Evolutionary conservation across 2,888 invertebrate species (phyloP), one percentile per base, ranked within the genome.

Genomic region (Anticlea derivata): DNA sequence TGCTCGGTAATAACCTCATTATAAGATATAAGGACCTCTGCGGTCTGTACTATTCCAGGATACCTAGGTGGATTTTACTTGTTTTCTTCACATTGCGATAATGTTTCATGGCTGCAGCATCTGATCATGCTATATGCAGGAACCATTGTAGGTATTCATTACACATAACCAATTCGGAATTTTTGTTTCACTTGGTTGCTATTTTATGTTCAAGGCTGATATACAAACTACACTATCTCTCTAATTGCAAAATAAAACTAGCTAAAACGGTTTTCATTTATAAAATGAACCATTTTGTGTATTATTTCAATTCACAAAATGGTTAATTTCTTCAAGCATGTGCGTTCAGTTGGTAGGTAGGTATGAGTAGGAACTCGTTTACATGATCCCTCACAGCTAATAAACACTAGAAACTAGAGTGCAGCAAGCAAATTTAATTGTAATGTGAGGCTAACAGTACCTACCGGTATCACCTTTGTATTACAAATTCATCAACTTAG

Each of bases 1-100:
- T 76, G 80, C 83, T 78, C 83, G 73, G 78, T 88, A 89, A 90
- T 89, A 88, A 88, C 87, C 89, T 88, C 86, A 86, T 90, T 87
- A 88, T 89, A 80, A 86, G 86, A 83, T 87, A 86, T 80, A 81
- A 74, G 66, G 69, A 73, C 72, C 71, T 78, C 75, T 76, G 73
- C 73, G 71, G 78, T 79, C 80, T 78, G 71, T 72, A 70, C 68
- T 78, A 80, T 81, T 80, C 66, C 60, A 54, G 71, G 75, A 78
- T 76, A 78, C 75, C 58, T 70, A 60, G 67, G 52, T 62, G 56
- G 55, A 22, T 31, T 27, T 40, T 26, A 11, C 35, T 46, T 50
- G 23, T 47, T 52, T 53, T 51, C 24, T 46, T 46, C 24, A 44
- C 43, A 52, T 39, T 50, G 47, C 17, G 39, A 53, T 57, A 33